phyloP scores from a whole-genome alignment of 2,113 vertebrate genomes.

The Gallinago media region DNA sequence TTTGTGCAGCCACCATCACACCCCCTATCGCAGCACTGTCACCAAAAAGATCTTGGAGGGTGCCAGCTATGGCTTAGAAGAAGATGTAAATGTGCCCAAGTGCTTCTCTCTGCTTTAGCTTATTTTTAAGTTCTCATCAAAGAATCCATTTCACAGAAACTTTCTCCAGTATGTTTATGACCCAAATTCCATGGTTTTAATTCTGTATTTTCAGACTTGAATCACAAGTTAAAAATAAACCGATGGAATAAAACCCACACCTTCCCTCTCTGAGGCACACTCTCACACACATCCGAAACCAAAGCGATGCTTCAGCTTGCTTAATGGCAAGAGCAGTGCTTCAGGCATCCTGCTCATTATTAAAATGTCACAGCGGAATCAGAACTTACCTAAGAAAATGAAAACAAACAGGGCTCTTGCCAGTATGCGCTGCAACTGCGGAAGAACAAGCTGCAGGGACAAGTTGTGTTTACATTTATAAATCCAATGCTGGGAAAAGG shows the following conservation, averaged over 20 bases:
- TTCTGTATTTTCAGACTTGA: neutral
- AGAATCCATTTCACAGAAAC: neutral
- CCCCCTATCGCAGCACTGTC: fast-evolving
- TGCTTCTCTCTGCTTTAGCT: neutral
- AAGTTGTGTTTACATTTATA: neutral
- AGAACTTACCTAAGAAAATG: fast-evolving
- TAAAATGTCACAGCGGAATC: neutral
- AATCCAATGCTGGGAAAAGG: neutral
- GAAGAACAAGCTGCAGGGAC: neutral
- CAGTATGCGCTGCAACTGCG: fast-evolving
- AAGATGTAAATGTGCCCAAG: neutral
- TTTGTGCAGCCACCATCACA: neutral
- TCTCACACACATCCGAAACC: neutral
- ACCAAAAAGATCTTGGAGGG: neutral
- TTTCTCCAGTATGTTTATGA: neutral
- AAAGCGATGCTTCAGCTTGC: neutral
- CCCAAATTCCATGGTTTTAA: neutral
- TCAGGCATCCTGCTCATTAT: neutral
- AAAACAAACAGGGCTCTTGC: neutral
- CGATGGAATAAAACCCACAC: neutral
- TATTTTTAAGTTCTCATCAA: neutral
- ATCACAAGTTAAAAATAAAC: neutral
- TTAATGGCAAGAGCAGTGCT: neutral
- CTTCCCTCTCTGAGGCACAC: neutral
- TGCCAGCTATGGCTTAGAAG: neutral